A percentile compares a stretch with the other conserved stretches of the same genome.
These are phyloP conservation scores for Noctua janthe DNA, from an alignment of 2,888 invertebrate genomes.

Conservation along the genomic window DNA sequence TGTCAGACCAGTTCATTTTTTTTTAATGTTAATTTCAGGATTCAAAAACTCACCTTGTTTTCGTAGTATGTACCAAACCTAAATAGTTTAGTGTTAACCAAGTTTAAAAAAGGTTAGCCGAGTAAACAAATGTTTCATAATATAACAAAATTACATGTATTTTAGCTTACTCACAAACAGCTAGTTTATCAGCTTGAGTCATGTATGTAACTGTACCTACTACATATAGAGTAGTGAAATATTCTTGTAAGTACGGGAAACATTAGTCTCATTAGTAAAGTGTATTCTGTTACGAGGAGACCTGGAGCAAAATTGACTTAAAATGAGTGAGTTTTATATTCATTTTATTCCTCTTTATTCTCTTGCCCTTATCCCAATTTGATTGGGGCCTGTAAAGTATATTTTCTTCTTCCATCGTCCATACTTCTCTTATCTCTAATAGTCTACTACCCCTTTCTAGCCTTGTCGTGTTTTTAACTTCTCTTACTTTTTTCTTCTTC, in stretches of 20 bases:
- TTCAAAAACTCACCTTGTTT: too few relatives aligned
- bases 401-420: too few relatives aligned
- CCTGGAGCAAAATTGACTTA: neutral
- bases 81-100: neutral
- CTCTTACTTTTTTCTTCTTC: too few relatives aligned
- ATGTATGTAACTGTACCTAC: neutral
- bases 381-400: too few relatives aligned
- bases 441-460: too few relatives aligned
- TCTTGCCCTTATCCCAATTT: too few relatives aligned
- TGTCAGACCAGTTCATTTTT: too few relatives aligned
- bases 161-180: neutral
- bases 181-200: conserved; percentile 23
- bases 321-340: conserved; percentile 25
- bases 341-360: neutral
- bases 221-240: neutral
- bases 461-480: too few relatives aligned
- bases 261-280: neutral
- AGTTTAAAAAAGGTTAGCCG: neutral
- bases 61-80: too few relatives aligned
- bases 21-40: too few relatives aligned
- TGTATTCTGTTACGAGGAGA: neutral
- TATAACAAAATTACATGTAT: neutral
- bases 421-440: too few relatives aligned
- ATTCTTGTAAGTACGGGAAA: neutral
- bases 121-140: neutral